Conservation (phyloP, 2,888 invertebrate genomes). For the Cartodere bifasciata region DNA sequence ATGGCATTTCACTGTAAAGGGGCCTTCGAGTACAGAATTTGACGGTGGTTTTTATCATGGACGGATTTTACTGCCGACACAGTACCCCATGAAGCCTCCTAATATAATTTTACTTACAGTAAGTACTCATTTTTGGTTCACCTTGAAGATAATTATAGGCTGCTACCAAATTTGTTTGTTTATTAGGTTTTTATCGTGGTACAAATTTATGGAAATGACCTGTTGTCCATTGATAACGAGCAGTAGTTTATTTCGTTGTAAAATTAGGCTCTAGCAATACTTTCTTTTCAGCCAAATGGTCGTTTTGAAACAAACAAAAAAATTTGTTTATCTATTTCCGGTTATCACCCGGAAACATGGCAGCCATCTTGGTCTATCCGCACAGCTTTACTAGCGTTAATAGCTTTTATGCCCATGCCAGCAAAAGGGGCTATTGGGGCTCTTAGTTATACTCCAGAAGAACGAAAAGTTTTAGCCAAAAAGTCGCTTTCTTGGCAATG, state of each 20-base stretch:
- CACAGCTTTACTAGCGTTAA: slow-evolving; percentile 80
- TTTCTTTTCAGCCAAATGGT: slow-evolving; percentile 66
- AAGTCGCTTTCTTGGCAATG: slow-evolving; percentile 56
- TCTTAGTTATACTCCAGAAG: slow-evolving; percentile 75
- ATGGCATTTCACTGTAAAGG: slow-evolving; percentile 94
- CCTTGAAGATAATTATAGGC: too few species aligned
- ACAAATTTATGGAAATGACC: too few species aligned
- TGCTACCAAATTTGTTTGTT: too few species aligned
- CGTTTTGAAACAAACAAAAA: slow-evolving; percentile 88
- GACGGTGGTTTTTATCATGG: slow-evolving; percentile 88
- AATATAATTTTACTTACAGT: slow-evolving; percentile 86
- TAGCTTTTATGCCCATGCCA: slow-evolving; percentile 89
- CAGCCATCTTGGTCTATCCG: slow-evolving; percentile 94
- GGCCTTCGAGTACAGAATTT: slow-evolving; percentile 79
- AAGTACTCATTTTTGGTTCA: too few species aligned
- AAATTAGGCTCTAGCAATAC: too few species aligned
- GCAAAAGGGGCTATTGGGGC: slow-evolving; percentile 85
- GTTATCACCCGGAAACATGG: slow-evolving; percentile 97
- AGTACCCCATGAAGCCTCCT: slow-evolving; percentile 96
- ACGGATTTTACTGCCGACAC: slow-evolving; percentile 78
- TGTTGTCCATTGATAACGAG: too few species aligned
- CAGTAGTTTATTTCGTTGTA: too few species aligned
- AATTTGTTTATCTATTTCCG: slow-evolving; percentile 90
- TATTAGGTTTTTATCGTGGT: too few species aligned
- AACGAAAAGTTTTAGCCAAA: slow-evolving; percentile 66